Conservation (phyloP, 2,113 vertebrate genomes). For the Poicephalus gulielmi region DNA sequence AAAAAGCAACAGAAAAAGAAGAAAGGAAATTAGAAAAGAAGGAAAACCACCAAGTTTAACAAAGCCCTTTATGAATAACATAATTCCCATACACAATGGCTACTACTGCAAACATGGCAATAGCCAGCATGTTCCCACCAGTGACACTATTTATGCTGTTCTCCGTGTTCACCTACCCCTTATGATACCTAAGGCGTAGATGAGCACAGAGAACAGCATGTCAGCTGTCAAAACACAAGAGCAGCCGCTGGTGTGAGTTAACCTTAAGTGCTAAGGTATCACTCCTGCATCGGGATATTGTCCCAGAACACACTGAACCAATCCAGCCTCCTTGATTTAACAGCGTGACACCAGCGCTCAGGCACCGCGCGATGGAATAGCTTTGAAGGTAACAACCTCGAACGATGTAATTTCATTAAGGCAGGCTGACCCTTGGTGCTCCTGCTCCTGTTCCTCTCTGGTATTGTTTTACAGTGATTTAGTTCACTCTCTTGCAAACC, state of each 20-base stretch:
- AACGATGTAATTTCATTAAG: constrained; percentile 32
- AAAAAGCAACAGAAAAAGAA: neutral
- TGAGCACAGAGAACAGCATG: neutral
- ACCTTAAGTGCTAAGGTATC: neutral
- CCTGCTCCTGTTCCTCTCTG: neutral
- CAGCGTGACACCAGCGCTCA: neutral
- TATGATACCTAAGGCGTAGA: neutral
- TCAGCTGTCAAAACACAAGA: neutral
- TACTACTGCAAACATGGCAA: neutral
- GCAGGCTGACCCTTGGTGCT: constrained; percentile 23
- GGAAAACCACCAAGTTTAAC: neutral
- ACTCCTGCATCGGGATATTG: neutral
- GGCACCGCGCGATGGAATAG: neutral
- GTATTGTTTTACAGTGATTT: neutral
- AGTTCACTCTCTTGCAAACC: neutral
- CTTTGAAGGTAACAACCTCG: constrained; percentile 1
- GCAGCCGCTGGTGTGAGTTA: neutral
- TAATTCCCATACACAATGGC: fast-evolving
- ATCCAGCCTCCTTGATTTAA: neutral
- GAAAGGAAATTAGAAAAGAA: fast-evolving
- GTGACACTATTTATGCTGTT: neutral
- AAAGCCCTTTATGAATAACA: neutral
- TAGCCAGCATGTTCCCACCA: neutral
- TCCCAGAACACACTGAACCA: neutral
- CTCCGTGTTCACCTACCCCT: neutral